Conservation (phyloP, 2,888 invertebrate species). For the Sphinx pinastri region DNA sequence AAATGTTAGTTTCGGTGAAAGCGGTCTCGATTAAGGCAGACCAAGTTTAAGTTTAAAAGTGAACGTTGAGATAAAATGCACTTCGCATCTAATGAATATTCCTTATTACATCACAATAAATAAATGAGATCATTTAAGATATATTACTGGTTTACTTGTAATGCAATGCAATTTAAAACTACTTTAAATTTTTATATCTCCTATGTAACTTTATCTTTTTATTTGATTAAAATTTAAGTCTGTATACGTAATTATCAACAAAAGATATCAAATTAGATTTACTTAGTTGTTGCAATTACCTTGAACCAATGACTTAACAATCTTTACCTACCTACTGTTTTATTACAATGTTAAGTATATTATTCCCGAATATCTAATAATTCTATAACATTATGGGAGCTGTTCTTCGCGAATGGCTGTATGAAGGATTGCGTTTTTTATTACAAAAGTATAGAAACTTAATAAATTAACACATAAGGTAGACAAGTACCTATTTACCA, state of each 20-base stretch:
- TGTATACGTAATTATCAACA: background rate
- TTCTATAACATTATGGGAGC: no score
- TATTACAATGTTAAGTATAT: no score
- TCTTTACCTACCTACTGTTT: no score
- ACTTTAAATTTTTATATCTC: no score
- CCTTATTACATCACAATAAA: slow-evolving; percentile 2
- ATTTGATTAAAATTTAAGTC: background rate
- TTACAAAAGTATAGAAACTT: no score
- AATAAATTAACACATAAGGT: no score
- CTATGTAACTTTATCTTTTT: no score
- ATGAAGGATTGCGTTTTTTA: no score
- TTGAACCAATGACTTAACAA: background rate
- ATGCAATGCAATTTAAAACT: no score
- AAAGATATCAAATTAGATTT: background rate
- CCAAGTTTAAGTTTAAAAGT: slow-evolving; percentile 39
- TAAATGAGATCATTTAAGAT: slow-evolving; percentile 4
- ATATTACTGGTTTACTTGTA: background rate
- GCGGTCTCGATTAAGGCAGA: slow-evolving; percentile 39
- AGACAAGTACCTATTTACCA: no score
- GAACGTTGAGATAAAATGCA: slow-evolving; percentile 41
- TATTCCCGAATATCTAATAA: background rate
- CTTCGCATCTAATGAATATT: slow-evolving; percentile 4
- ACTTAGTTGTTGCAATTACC: slow-evolving; percentile 5
- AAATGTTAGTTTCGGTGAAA: slow-evolving; percentile 39
- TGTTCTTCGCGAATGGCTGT: no score